phyloP scores from a whole-genome alignment of 2,888 invertebrate genomes.

The Drosophila vallismaia region DNA sequence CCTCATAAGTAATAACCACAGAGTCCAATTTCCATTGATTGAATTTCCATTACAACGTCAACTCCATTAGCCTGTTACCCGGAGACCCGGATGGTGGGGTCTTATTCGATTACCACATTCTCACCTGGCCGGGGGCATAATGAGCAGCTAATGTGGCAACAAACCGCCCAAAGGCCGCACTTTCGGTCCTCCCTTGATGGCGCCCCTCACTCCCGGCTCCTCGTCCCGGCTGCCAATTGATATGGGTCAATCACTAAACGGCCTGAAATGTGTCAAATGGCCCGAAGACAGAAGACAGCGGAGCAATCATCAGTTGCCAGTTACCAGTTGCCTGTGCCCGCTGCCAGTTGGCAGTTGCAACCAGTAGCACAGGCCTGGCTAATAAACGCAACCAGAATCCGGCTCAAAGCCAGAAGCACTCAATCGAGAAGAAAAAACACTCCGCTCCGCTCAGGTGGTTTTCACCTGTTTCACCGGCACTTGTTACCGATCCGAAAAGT shows the following conservation, averaged over 20 bases:
- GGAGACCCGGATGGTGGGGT: conserved; percentile 19
- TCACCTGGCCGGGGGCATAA: conserved; percentile 24
- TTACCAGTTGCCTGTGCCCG: conserved; percentile 4
- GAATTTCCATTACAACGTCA: conserved; percentile 10
- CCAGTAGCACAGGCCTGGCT: conserved; percentile 53
- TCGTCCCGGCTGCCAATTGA: conserved; percentile 35
- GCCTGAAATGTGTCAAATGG: conserved; percentile 72
- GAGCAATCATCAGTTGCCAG: conserved; percentile 29
- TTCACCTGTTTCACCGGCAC: conserved; percentile 66
- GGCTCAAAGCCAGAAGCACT: conserved; percentile 55
- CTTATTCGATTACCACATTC: conserved; percentile 30
- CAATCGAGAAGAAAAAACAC: conserved; percentile 11
- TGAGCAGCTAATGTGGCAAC: conserved; percentile 62
- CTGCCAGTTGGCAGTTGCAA: conserved; percentile 21
- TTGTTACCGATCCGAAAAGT: conserved; percentile 34
- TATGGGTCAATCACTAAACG: conserved; percentile 75
- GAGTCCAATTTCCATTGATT: conserved; percentile 31
- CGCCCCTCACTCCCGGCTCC: not conserved
- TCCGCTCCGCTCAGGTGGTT: conserved; percentile 38
- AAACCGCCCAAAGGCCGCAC: conserved; percentile 34
- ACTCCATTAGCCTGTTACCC: conserved; percentile 17
- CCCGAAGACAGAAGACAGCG: conserved; percentile 64
- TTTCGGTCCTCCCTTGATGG: conserved; percentile 10
- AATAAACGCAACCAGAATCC: conserved; percentile 65
- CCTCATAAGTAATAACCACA: conserved; percentile 10